Percentiles rank a stretch among this genome's conserved stretches.
Evolutionary conservation across 2,888 invertebrate genomes (phyloP).

Genomic region (Camponotus fellah): DNA sequence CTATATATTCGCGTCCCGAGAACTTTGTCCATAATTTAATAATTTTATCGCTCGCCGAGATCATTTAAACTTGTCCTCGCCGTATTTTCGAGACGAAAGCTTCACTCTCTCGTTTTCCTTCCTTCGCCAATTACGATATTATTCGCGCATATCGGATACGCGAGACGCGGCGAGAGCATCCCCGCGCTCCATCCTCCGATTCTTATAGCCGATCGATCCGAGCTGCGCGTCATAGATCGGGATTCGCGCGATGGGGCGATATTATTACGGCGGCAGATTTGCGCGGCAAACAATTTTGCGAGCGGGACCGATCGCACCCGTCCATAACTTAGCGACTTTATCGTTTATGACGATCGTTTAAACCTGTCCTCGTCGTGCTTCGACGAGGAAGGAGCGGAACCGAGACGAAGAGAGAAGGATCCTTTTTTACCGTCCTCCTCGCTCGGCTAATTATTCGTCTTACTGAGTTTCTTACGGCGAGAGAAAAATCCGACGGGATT

Average conservation of each 20-base stretch:
- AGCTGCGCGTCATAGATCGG: not conserved
- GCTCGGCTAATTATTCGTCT: constrained; percentile 46
- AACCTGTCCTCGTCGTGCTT: constrained; percentile 64
- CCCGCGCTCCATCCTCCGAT: not conserved
- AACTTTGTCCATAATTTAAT: constrained; percentile 75
- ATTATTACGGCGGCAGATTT: constrained; percentile 23
- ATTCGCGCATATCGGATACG: not conserved
- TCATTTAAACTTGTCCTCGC: constrained; percentile 69
- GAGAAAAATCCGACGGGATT: constrained; percentile 50
- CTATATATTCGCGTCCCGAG: constrained; percentile 10
- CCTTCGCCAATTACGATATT: constrained; percentile 38
- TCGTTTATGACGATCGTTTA: constrained; percentile 72
- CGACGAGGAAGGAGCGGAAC: constrained; percentile 11
- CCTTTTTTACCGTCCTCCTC: constrained; percentile 28
- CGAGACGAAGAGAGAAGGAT: constrained; percentile 30
- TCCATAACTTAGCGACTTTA: constrained; percentile 78
- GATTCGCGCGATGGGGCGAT: constrained; percentile 4
- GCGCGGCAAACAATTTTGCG: constrained; percentile 41
- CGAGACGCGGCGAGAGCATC: not conserved
- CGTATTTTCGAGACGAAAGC: constrained; percentile 19
- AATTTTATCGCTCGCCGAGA: constrained; percentile 74
- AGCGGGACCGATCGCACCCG: constrained; percentile 57
- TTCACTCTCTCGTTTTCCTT: not conserved
- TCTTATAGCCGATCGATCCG: not conserved
- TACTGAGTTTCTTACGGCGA: constrained; percentile 27